Percentiles rank a stretch among this genome's conserved stretches.
These are phyloP conservation scores for Cheirogaleus major DNA, from an alignment of 2,797 vertebrate species.

Conservation along the genomic window DNA sequence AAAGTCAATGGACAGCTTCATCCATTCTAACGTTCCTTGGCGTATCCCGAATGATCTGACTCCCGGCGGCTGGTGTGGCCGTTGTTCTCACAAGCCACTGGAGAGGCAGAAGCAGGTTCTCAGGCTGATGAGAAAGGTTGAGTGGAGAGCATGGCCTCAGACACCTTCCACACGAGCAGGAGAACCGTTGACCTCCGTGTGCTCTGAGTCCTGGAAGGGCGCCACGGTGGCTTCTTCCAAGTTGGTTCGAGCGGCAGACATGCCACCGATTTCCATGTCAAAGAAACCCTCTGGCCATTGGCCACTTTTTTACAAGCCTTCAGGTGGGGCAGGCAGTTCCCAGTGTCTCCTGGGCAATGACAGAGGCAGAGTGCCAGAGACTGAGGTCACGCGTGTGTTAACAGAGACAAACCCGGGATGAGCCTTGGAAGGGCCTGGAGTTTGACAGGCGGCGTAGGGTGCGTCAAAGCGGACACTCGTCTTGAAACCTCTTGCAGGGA, in stretches of 20 bases:
- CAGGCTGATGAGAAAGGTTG: background rate
- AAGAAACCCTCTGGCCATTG: accelerated
- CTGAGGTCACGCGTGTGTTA: accelerated
- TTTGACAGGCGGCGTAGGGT: background rate
- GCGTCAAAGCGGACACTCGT: background rate
- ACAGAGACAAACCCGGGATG: background rate
- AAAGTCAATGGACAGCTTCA: accelerated
- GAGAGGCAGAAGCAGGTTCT: background rate
- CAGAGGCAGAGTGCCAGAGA: background rate
- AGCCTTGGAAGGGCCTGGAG: background rate
- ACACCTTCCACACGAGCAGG: accelerated
- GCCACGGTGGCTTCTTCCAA: background rate
- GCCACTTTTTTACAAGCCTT: background rate
- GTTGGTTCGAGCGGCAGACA: accelerated
- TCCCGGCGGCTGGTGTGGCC: background rate
- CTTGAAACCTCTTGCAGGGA: background rate
- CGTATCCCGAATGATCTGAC: background rate
- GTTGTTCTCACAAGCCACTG: background rate
- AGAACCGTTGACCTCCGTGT: accelerated
- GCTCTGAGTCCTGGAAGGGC: background rate
- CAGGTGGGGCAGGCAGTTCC: background rate
- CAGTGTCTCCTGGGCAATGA: background rate
- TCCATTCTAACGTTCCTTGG: background rate
- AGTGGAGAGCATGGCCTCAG: background rate
- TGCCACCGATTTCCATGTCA: background rate